Evolutionary conservation across 2,888 invertebrate species (phyloP).

Genomic region (Netelia inedita): DNA sequence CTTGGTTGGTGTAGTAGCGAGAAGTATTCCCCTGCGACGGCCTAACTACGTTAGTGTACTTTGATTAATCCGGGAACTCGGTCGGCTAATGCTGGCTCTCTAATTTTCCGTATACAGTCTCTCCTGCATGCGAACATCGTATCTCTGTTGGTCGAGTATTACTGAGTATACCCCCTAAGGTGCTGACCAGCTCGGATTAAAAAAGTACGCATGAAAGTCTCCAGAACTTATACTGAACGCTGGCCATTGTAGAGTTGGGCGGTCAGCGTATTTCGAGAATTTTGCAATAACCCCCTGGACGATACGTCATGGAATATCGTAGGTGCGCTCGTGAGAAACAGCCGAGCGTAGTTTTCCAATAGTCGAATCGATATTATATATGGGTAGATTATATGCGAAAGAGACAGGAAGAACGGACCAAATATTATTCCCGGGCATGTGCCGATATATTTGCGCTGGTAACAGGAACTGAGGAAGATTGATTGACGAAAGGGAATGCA

Average conservation of each 20-base stretch:
- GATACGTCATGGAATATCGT: constrained; percentile 50
- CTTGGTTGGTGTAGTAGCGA: no score
- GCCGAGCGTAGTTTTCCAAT: constrained; percentile 59
- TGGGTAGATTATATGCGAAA: constrained; percentile 3
- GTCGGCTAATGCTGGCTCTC: background rate
- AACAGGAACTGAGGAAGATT: constrained; percentile 28
- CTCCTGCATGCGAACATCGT: no score
- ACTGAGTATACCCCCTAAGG: no score
- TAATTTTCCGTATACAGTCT: background rate
- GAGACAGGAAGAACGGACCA: constrained; percentile 30
- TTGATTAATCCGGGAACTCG: background rate
- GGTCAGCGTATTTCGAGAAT: background rate
- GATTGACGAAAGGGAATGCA: constrained; percentile 25
- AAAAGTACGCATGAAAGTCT: constrained; percentile 11
- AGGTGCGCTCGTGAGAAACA: constrained; percentile 28
- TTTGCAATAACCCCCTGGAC: constrained; percentile 13
- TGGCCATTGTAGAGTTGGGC: constrained; percentile 1
- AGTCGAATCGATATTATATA: constrained; percentile 17
- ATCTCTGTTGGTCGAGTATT: no score
- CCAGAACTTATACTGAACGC: background rate
- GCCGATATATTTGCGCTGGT: background rate
- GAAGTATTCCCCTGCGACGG: no score
- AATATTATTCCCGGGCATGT: constrained; percentile 37
- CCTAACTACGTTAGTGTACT: no score
- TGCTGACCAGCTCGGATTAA: background rate